phyloP scores from a whole-genome alignment of 2,113 vertebrate genomes.

The Melospiza melodia region DNA sequence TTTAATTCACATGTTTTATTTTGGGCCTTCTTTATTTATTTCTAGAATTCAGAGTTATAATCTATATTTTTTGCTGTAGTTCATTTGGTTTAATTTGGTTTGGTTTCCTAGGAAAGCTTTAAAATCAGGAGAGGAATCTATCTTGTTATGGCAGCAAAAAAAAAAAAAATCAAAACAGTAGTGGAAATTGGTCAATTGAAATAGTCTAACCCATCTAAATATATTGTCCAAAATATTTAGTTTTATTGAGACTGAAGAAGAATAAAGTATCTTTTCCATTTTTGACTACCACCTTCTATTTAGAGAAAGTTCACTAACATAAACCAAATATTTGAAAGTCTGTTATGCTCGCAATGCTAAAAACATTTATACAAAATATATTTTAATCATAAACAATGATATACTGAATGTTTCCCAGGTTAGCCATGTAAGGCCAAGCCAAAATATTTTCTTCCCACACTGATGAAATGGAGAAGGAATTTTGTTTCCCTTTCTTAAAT shows the following conservation, averaged over 20 bases:
- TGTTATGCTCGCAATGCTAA: neutral
- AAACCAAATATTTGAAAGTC: neutral
- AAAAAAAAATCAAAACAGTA: neutral
- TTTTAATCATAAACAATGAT: neutral
- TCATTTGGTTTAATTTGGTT: neutral
- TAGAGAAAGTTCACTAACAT: neutral
- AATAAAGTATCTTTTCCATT: neutral
- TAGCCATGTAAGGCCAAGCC: neutral
- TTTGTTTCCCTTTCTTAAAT: slow-evolving; percentile 23
- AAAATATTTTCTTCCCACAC: slow-evolving; percentile 7
- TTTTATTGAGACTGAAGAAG: neutral
- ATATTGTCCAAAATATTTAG: neutral
- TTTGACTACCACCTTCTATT: neutral
- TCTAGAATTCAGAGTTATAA: neutral
- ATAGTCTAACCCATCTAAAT: neutral
- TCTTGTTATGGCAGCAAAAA: neutral
- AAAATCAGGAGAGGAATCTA: neutral
- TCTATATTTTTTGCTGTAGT: neutral
- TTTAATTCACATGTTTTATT: neutral
- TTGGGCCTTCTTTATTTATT: neutral
- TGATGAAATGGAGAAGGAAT: slow-evolving; percentile 35
- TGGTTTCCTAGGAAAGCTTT: neutral
- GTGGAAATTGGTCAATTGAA: neutral
- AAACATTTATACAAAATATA: neutral
- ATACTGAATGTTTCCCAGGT: neutral